Evolutionary conservation across 1,140 invertebrate species (phyloP), one percentile per base, ranked within the genome.

Genomic region (Ladona fulva): DNA sequence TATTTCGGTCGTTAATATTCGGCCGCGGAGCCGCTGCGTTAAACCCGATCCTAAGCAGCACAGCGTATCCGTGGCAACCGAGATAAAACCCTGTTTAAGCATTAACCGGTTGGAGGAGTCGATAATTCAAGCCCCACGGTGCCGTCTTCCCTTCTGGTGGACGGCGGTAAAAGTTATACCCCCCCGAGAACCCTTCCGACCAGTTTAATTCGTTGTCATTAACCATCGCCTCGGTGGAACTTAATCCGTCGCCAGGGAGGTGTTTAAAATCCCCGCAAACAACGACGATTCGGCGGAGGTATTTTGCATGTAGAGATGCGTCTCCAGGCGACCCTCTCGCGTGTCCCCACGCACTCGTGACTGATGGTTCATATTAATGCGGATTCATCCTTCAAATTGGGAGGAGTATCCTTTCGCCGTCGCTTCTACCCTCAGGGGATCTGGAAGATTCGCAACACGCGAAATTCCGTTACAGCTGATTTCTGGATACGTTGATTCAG

Each of bases 361-460:
- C n/a, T 66, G 52, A 66, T 66, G 52, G 14, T 66, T 66, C 52
- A 66, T 66, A 66, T 66, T 66, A 66, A 66, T 66, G 52, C 52
- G 52, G 3, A 37, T 8, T 37, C 29, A 37, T 37, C 52, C 52
- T 66, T 66, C 52, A 66, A 66, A 66, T 66, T 66, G 52, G n/a
- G 1, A 6, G 16, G 52, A 66, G n/a, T 22, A 66, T 66, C 52
- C 52, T 12, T 1, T 66, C 52, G 1, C 52, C 52, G 29, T 66
- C 52, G 1, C 52, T 22, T 66, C 52, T 8, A 66, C 52, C 3
- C 52, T 66, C 52, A 3, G 8, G 29, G 29, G 29, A 5, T 5
- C 29, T 5, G 29, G 3, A 37, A 37, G 29, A 37, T 5, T 37
- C 29, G 29, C 29, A 5, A 37, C 29, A 8, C 8, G 8, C 29